Evolutionary conservation across 2,888 invertebrate genomes (phyloP).

Genomic region (Conops quadrifasciatus): DNA sequence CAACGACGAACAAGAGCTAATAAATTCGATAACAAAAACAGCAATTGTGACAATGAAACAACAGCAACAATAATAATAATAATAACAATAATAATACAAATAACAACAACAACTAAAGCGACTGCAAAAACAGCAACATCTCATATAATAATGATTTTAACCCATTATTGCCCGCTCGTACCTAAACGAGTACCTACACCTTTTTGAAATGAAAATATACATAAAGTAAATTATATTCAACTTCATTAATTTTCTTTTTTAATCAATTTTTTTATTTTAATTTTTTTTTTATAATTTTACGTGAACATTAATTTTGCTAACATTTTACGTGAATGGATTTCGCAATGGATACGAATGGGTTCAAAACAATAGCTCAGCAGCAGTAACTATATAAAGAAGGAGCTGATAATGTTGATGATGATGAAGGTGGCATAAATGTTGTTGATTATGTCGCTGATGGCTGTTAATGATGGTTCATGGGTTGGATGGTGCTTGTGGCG

Average conservation of each 20-base stretch:
- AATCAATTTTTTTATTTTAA: too few relatives aligned
- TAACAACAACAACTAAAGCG: slow-evolving; percentile 3
- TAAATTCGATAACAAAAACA: not conserved
- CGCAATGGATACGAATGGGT: too few relatives aligned
- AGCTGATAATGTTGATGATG: too few relatives aligned
- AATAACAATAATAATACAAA: too few relatives aligned
- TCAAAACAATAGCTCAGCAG: not conserved
- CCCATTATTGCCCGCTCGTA: slow-evolving; percentile 11
- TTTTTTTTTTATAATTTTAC: too few relatives aligned
- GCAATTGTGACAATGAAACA: too few relatives aligned
- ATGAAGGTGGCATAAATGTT: not conserved
- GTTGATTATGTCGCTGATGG: not conserved
- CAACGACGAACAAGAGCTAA: not conserved
- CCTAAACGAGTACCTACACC: too few relatives aligned
- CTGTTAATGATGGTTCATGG: not conserved
- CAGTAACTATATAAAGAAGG: not conserved
- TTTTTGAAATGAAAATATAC: too few relatives aligned
- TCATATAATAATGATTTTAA: not conserved
- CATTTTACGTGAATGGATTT: not conserved
- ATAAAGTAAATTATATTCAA: too few relatives aligned
- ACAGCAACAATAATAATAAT: too few relatives aligned
- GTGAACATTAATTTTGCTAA: not conserved
- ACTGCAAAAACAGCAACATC: too few relatives aligned
- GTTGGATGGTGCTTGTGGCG: not conserved
- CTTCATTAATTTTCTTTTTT: too few relatives aligned